Conservation (phyloP, 2,888 invertebrate genomes). For the Pollenia labialis region DNA sequence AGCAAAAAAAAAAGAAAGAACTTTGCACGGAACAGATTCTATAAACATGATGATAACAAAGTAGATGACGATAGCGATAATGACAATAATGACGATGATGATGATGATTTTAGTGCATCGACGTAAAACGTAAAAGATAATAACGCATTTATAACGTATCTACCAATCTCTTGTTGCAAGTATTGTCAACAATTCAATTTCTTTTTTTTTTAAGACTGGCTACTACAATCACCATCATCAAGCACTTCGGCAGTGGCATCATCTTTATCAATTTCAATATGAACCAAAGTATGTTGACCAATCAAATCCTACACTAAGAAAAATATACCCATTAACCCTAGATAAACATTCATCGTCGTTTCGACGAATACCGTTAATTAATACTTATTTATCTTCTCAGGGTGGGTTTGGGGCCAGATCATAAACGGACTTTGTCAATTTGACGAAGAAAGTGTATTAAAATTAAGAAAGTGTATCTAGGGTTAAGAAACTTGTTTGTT, state of each 20-base stretch:
- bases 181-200: slow-evolving; percentile 55
- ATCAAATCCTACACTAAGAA: slow-evolving; percentile 49
- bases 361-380: too few species aligned
- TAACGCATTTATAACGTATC: slow-evolving; percentile 59
- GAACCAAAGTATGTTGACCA: slow-evolving; percentile 44
- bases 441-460: too few species aligned
- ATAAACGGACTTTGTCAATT: too few species aligned
- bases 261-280: slow-evolving; percentile 22
- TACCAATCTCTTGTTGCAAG: slow-evolving; percentile 40
- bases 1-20: slow-evolving; percentile 28
- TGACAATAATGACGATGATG: slow-evolving; percentile 33
- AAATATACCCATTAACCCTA: background rate
- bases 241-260: slow-evolving; percentile 10
- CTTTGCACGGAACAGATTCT: slow-evolving; percentile 26
- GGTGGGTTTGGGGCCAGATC: too few species aligned
- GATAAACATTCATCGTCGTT: too few species aligned
- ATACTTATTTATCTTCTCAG: too few species aligned
- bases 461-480: too few species aligned
- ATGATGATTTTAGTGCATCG: slow-evolving; percentile 39
- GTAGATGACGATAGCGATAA: slow-evolving; percentile 63
- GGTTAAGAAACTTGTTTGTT: too few species aligned
- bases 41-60: slow-evolving; percentile 52
- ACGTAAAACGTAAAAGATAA: slow-evolving; percentile 60
- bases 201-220: slow-evolving; percentile 21
- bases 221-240: slow-evolving; percentile 7